Evolutionary conservation across 1,140 invertebrate species (phyloP), one percentile per base, ranked within the genome.

Genomic region (Holcopasites calliopsidis): DNA sequence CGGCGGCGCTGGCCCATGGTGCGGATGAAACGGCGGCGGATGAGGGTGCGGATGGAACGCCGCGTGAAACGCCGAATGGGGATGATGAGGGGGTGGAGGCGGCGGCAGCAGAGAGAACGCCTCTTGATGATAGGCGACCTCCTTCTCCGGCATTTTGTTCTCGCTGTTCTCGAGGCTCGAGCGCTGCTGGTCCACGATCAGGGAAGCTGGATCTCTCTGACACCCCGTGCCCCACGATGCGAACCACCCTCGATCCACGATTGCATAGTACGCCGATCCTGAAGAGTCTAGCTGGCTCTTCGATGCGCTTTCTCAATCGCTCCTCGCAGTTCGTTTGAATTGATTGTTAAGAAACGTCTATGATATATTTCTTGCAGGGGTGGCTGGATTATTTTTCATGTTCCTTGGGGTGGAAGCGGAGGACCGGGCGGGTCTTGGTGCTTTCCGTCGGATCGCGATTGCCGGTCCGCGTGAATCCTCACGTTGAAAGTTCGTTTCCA

Each of bases 51-150:
- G 86, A 74, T 91, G 89, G 75, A 91, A 89, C 16, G 91, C 90
- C 65, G 91, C 88, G 80, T 91, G 90, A 64, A 92, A 92, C 4
- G 90, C 87, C 54, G 90, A 89, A 65, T 92, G 91, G 16, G 90
- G 90, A 61, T 91, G 90, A 70, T 88, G 87, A 40, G 87, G 87
- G 31, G 91, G 91, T 0, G 90, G 91, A 57, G 90, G 89, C 2
- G 90, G 90, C 58, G 90, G 91, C 55, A 91, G 61, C 35, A 91
- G 76, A 8, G 90, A 91, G 73, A 91, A 92, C 13, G 89, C 84
- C 81, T 91, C 91, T 75, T 90, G 89, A 73, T 92, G 90, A 79
- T 92, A 91, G 57, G 91, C 90, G 62, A 92, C 91, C 82, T 92
- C 91, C 83, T 92, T 92, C 68, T 91, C 91, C 64, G 91, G 91